phyloP scores from a whole-genome alignment of 1,140 invertebrate genomes.

The Phymastichus coffea region DNA sequence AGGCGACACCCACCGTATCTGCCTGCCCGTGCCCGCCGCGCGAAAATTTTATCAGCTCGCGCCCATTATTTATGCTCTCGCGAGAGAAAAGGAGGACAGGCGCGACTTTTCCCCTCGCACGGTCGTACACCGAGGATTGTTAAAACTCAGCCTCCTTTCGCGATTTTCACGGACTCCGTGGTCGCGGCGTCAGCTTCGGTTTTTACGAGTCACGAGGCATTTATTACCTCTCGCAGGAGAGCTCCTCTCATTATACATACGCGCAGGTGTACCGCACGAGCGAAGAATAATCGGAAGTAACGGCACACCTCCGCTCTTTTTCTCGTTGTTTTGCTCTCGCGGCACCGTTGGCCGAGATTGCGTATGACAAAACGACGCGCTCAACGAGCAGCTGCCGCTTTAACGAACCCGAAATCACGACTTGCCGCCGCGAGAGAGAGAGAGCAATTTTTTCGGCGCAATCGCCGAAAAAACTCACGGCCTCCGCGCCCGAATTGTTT shows the following conservation, averaged over 20 bases:
- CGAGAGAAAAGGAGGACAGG: not conserved
- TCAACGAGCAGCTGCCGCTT: not conserved
- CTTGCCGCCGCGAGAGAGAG: too few relatives aligned
- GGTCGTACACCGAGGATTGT: constrained; percentile 25
- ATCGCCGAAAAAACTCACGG: constrained; percentile 8
- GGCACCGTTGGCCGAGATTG: not conserved
- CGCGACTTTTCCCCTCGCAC: not conserved
- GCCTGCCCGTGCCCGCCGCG: not conserved
- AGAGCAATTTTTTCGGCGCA: not conserved
- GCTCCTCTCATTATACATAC: constrained; percentile 13
- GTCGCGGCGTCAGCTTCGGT: constrained; percentile 47
- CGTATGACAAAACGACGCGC: constrained; percentile 24
- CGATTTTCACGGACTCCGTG: constrained; percentile 29
- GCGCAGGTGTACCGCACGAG: constrained; percentile 9
- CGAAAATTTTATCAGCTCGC: constrained; percentile 30
- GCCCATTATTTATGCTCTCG: constrained; percentile 20
- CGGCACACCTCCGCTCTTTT: constrained; percentile 5
- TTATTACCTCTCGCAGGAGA: constrained; percentile 42
- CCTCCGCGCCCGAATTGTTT: not conserved
- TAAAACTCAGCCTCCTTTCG: constrained; percentile 29
- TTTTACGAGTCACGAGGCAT: constrained; percentile 56
- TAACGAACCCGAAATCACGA: constrained; percentile 22
- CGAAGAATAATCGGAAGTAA: constrained; percentile 24
- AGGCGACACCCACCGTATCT: constrained; percentile 7
- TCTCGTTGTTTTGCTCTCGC: not conserved